These are phyloP conservation scores for Fragum fragum DNA, from an alignment of 2,888 invertebrate species.

Conservation along the genomic window DNA sequence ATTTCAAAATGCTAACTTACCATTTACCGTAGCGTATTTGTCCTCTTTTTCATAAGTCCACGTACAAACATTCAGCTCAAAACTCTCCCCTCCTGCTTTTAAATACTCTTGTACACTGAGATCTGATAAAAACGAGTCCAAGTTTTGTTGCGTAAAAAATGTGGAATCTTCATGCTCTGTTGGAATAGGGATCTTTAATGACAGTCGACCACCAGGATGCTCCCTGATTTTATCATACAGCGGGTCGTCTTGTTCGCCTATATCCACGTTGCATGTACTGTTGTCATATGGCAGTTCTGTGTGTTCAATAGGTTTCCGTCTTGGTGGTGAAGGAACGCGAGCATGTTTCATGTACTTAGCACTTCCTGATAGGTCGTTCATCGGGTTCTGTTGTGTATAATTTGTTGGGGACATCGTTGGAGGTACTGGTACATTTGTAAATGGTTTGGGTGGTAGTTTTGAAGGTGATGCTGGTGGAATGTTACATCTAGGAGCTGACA, in stretches of 20 bases:
- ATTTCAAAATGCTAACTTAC: not conserved
- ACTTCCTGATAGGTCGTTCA: not conserved
- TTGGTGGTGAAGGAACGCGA: not conserved
- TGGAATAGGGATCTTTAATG: slow-evolving; percentile 8
- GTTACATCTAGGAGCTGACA: not conserved
- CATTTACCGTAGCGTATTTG: slow-evolving; percentile 13
- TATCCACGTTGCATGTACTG: no score
- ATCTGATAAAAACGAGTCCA: not conserved
- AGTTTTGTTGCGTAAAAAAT: not conserved
- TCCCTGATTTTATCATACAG: slow-evolving; percentile 1
- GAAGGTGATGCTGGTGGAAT: not conserved
- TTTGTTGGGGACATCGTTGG: no score
- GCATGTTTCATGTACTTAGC: not conserved
- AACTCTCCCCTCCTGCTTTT: slow-evolving; percentile 23
- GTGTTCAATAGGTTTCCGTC: not conserved
- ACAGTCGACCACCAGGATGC: slow-evolving; percentile 9
- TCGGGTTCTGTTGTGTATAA: not conserved
- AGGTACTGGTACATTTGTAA: not conserved
- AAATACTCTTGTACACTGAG: slow-evolving; percentile 16
- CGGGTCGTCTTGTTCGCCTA: not conserved
- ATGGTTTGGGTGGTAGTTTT: not conserved
- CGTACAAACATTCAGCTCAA: slow-evolving; percentile 40
- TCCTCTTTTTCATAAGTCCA: slow-evolving; percentile 41
- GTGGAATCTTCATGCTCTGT: slow-evolving; percentile 16
- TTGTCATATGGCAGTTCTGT: not conserved